Conservation (phyloP, 2,888 invertebrate genomes). For the Nomada flava region DNA sequence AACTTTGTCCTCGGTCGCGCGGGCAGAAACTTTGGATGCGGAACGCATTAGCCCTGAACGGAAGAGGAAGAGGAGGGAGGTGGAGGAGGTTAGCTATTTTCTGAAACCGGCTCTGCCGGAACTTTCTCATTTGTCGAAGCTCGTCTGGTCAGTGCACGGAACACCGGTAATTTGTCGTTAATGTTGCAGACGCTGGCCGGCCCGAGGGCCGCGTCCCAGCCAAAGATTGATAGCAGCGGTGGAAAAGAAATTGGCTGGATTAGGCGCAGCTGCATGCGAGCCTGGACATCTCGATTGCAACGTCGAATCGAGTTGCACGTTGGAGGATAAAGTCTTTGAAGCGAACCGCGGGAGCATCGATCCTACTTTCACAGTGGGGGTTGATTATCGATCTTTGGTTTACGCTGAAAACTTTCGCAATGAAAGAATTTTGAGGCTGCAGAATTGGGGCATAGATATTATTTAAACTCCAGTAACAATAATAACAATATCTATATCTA, state of each 20-base stretch:
- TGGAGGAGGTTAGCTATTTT: conserved; percentile 24
- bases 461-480: no score
- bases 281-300: background rate
- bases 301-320: background rate
- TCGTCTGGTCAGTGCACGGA: conserved; percentile 31
- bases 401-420: no score
- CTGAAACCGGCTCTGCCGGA: conserved; percentile 46
- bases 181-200: conserved; percentile 30
- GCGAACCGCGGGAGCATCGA: background rate
- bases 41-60: conserved; percentile 54
- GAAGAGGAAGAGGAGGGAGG: background rate
- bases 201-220: background rate
- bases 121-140: conserved; percentile 58
- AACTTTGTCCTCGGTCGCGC: conserved; percentile 52
- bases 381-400: no score
- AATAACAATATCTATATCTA: no score
- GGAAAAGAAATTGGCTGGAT: conserved; percentile 40
- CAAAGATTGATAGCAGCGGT: conserved; percentile 23
- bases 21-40: conserved; percentile 60
- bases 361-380: background rate
- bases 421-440: no score
- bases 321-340: background rate
- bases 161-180: conserved; percentile 56
- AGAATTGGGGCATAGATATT: no score
- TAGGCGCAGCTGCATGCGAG: conserved; percentile 10